Base-by-base conservation (phyloP, 2,797 vertebrate genomes). In the Melanotaenia nigrans region DNA sequence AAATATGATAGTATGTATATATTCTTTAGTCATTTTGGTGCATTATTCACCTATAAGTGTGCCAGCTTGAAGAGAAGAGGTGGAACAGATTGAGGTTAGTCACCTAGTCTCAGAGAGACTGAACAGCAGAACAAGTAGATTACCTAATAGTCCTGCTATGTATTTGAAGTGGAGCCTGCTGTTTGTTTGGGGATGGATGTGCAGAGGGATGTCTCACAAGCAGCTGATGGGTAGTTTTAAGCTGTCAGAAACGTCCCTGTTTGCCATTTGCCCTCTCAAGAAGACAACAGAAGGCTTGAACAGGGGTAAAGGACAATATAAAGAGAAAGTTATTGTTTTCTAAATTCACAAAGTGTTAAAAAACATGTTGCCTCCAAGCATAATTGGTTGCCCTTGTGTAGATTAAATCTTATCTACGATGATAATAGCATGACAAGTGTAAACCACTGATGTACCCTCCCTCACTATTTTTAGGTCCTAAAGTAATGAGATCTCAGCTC, bases 91-190 rank as follows among this genome's bases (percentile, higher is more conserved):
- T 84, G 90, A 89, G 88, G 89, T 90, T 79, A 90, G 89, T 91
- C 91, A 91, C 86, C 63, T 28, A 88, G 81, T 87, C 87, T 90
- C 75, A 81, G 88, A 69, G 90, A 92, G 91, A 89, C 90, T 84
- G 87, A 92, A 93, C 90, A 93, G 30, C 30, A 30, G 30, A 93
- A 95, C 89, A 93, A 92, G 92, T 94, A 77, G 93, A 96, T 96
- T 95, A 95, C 92, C 95, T 96, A 95, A 96, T 94, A 95, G 93
- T 95, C 92, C 93, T 93, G 94, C 93, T 96, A 96, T 95, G 94
- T 88, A 94, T 95, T 95, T 96, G 94, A 97, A 96, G 94, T 93
- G 84, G 81, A 93, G 93, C 91, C 92, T 93, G 91, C 88, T 95
- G 89, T 96, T 96, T 96, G 94, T 96, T 96, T 95, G 92, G 89